Evolutionary conservation across 2,113 vertebrate genomes (phyloP).

Genomic region (Furnarius figulus): DNA sequence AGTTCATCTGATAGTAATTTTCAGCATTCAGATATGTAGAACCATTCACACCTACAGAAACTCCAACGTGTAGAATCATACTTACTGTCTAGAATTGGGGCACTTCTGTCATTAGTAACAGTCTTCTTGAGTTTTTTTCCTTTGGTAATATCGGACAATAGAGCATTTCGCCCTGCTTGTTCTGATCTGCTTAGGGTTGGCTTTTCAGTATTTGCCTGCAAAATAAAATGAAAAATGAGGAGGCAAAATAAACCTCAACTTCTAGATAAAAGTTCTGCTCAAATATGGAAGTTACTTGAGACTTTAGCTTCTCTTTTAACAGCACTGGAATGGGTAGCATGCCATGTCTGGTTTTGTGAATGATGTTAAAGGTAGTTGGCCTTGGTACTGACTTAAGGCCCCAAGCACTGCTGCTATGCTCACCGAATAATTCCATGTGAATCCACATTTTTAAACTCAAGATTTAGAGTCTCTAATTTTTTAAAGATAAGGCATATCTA

Average conservation of each 20-base stretch:
- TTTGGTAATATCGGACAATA: conserved; percentile 90
- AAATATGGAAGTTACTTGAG: background rate
- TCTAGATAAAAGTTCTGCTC: background rate
- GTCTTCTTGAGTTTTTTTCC: conserved; percentile 91
- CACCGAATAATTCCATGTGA: background rate
- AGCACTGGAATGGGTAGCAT: background rate
- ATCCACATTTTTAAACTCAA: background rate
- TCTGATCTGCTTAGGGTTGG: conserved; percentile 81
- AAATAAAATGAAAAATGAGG: conserved; percentile 29
- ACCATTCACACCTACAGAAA: background rate
- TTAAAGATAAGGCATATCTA: background rate
- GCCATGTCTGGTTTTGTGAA: background rate
- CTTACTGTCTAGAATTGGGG: conserved; percentile 90
- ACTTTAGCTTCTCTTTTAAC: background rate
- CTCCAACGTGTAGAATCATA: background rate
- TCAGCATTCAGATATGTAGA: background rate
- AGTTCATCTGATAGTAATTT: background rate
- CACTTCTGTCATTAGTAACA: conserved; percentile 94
- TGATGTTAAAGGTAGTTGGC: background rate
- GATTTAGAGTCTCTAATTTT: background rate
- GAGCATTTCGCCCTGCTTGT: conserved; percentile 85
- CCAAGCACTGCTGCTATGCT: background rate
- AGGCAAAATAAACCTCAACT: background rate
- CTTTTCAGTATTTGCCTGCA: conserved; percentile 91
- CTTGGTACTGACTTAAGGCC: background rate